These are phyloP conservation scores for Peromyscus nudipes DNA, from an alignment of 2,797 vertebrate species.

Conservation along the genomic window DNA sequence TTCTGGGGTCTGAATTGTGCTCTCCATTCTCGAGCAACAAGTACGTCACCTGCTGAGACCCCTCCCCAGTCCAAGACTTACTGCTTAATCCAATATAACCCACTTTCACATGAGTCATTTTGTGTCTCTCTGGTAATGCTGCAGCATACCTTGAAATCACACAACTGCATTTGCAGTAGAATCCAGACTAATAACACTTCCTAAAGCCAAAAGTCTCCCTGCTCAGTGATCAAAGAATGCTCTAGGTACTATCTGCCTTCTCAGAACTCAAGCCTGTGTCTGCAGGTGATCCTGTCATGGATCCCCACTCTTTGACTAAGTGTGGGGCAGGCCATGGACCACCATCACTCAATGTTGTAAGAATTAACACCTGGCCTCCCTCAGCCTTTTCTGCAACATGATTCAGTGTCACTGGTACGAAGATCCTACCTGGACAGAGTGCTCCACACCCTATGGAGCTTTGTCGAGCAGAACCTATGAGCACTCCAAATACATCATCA, in stretches of 20 bases:
- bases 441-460: neutral
- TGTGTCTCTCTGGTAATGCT: neutral
- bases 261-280: neutral
- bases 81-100: neutral
- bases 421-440: neutral
- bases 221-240: neutral
- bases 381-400: neutral
- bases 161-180: neutral
- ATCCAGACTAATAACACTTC: neutral
- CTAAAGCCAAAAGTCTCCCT: neutral
- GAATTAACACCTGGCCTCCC: neutral
- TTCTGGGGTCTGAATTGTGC: neutral
- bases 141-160: neutral
- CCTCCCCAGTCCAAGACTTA: neutral
- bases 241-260: neutral
- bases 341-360: neutral
- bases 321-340: neutral
- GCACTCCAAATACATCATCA: neutral
- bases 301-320: neutral
- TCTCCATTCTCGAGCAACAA: too few relatives aligned
- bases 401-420: neutral
- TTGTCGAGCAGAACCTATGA: neutral
- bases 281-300: neutral
- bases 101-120: neutral
- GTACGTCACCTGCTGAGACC: neutral